Base-by-base conservation (phyloP, 2,888 invertebrate species). In the Willowsia nigromaculata region DNA sequence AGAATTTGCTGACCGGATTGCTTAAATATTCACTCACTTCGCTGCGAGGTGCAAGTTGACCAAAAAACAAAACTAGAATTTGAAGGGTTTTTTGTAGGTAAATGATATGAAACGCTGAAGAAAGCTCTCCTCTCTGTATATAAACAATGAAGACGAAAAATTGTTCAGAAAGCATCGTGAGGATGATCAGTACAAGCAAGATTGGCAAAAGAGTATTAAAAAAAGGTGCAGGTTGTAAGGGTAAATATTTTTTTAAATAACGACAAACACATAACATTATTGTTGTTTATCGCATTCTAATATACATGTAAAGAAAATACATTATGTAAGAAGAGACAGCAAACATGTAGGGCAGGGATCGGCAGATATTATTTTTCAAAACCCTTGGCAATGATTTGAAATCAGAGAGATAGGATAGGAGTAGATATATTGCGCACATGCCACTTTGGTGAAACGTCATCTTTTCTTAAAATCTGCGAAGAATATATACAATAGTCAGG, bases 331-430 rank as follows among this genome's bases (percentile, higher is more conserved):
- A 40, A 88, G 40, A 30, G 47, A 71, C 33, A 59, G 13, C 50
- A 50, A n/a, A 50, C 88, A 89, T 89, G 84, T 89, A 89, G 89
- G 89, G 84, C 89, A 89, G 89, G 85, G 85, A 89, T 88, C 88
- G 88, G 88, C 59, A 80, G 22, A 71, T 50, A 43, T 65, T 50
- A 50, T 47, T 85, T 43, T 84, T 84, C 6, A 68, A 27, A 40
- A 62, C 11, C 76, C 33, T 33, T 81, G 53, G 37, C 84, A 50
- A 71, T 74, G 33, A 43, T 56, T 59, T 56, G 11, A 15, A 83
- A 65, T 65, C 68, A 47, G 37, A 56, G 40, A 62, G 1, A 33
- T n/a, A 27, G 1, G 37, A 13, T 25, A 30, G 3, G 27, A 25
- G 30, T 11, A 33, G 3, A 65, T n/a, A 18, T 68, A 27, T 43